Evolutionary conservation across 2,888 invertebrate genomes (phyloP).

Genomic region (Desoria tigrina): DNA sequence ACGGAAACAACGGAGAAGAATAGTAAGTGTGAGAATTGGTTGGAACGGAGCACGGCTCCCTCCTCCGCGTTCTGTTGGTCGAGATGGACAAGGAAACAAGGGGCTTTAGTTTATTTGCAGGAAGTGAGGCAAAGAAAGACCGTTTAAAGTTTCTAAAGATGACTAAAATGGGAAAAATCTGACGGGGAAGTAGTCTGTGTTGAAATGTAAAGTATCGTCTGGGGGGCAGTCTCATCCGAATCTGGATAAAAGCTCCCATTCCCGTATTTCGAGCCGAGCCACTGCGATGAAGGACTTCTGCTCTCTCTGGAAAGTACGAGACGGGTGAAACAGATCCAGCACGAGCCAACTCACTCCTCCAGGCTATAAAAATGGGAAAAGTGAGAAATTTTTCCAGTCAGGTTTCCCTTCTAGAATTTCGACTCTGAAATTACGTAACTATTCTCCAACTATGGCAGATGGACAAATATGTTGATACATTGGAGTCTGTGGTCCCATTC

Average conservation of each 20-base stretch:
- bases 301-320: not conserved
- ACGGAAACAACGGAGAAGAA: conserved; percentile 7
- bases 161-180: conserved; percentile 46
- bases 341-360: not conserved
- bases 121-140: conserved; percentile 27
- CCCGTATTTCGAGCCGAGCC: not conserved
- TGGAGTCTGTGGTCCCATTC: conserved; percentile 5
- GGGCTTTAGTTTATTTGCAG: conserved; percentile 11
- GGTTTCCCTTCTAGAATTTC: not conserved
- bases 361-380: not conserved
- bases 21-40: not conserved
- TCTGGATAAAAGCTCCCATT: conserved; percentile 18
- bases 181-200: conserved; percentile 42
- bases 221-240: conserved; percentile 41
- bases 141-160: conserved; percentile 43
- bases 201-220: conserved; percentile 50
- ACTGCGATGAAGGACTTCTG: not conserved
- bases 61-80: no score
- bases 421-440: not conserved
- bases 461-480: conserved; percentile 23
- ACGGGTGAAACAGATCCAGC: not conserved
- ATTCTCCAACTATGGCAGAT: conserved; percentile 10
- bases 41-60: conserved; percentile 8
- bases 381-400: conserved; percentile 12
- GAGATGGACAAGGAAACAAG: conserved; percentile 12